Base-by-base conservation (phyloP, 2,888 invertebrate genomes). In the Sipunculus nudus region DNA sequence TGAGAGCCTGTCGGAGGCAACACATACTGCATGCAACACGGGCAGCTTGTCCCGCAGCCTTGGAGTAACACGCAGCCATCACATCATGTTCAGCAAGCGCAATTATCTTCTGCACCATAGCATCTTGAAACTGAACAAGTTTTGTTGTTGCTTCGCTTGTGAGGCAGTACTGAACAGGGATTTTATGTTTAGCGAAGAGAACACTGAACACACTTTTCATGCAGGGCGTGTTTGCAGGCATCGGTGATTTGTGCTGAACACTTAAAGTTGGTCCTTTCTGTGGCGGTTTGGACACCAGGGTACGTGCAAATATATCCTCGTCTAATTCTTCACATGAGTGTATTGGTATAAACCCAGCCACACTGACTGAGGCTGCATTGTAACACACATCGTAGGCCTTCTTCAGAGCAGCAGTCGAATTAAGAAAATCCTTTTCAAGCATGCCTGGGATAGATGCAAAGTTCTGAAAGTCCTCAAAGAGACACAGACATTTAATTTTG, bases 161-260 rank as follows among this genome's bases (percentile, higher is more conserved):
- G 39, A 63, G 25, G n/a, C 32, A 35, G 47, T 63, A 63, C 21
- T 32, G 39, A 2, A 39, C 40, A 10, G 59, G 59, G 31, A 55
- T 39, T 1, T 35, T 29, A 28, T 63, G 63, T 8, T 39, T 47
- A 26, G 28, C 25, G 35, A 38, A 29, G 25, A 63, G 26, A n/a
- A 63, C 59, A 16, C 52, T 55, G 29, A 63, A 40, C 31, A 59
- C 32, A 16, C 52, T 43, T 23, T 39, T 35, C 21, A 63, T 29
- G 5, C 54, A 59, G 35, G 63, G 63, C 32, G 63, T 63, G 55
- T 63, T 63, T 28, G 50, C 43, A 21, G 63, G 59, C 54, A 63
- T 59, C 16, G 63, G 59, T 13, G 46, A 45, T 46, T 49, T 59
- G 41, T n/a, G n/a, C n/a, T n/a, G n/a, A n/a, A n/a, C n/a, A n/a